These are phyloP conservation scores for Pseudoips prasinana DNA, from an alignment of 2,888 invertebrate genomes.

Conservation along the genomic window DNA sequence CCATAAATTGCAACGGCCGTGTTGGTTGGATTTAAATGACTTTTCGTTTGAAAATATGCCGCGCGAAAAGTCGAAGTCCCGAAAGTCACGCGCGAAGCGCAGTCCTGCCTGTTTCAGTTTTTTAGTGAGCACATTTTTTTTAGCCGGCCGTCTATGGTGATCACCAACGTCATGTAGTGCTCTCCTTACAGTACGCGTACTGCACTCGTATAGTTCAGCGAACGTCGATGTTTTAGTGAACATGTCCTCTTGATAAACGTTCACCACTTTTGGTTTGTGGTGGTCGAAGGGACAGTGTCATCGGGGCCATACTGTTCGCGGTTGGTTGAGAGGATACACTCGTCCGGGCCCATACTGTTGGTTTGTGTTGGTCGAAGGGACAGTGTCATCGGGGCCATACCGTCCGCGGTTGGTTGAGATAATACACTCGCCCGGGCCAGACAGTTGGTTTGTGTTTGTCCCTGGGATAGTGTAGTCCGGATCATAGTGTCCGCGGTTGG, in stretches of 20 bases:
- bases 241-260: not conserved
- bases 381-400: too few species aligned
- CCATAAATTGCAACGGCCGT: not conserved
- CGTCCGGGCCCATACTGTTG: too few species aligned
- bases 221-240: not conserved
- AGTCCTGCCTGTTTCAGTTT: not conserved
- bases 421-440: too few species aligned
- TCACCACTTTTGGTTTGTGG: not conserved
- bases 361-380: too few species aligned
- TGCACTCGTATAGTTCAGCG: not conserved
- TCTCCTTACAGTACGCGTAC: not conserved
- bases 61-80: slow-evolving; percentile 1
- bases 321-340: too few species aligned
- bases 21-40: not conserved
- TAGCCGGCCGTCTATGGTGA: not conserved
- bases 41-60: slow-evolving; percentile 4
- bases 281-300: too few species aligned
- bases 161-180: not conserved
- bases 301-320: too few species aligned
- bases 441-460: too few species aligned
- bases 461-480: too few species aligned
- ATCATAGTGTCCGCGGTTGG: too few species aligned
- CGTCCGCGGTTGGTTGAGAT: too few species aligned
- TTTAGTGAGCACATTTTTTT: not conserved
- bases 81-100: not conserved